Percentiles rank a stretch among this genome's conserved stretches.
phyloP scores from a whole-genome alignment of 2,113 vertebrate genomes.

The Alethe castanea region DNA sequence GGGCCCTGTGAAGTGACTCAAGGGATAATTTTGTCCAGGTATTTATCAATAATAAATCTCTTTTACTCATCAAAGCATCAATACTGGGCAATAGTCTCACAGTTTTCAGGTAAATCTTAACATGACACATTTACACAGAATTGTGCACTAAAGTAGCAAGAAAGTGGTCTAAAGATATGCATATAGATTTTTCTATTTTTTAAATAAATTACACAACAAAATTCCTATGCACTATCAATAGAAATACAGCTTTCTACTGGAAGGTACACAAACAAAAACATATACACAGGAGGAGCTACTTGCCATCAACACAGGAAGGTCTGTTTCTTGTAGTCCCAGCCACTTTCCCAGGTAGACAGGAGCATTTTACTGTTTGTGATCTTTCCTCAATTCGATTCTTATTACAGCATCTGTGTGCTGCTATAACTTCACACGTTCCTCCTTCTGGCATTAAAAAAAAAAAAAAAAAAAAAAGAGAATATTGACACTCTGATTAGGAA shows the following conservation, averaged over 20 bases:
- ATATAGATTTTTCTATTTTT: neutral
- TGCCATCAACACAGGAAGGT: constrained; percentile 97
- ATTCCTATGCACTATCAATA: neutral
- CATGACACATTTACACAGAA: neutral
- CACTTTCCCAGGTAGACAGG: constrained; percentile 98
- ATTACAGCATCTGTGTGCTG: constrained; percentile 98
- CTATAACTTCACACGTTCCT: constrained; percentile 98
- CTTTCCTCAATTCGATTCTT: constrained; percentile 99
- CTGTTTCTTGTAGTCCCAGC: constrained; percentile 97
- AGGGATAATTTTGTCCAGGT: neutral
- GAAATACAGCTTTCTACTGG: neutral
- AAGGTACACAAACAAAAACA: constrained; percentile 6
- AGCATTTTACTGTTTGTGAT: constrained; percentile 98
- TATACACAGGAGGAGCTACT: constrained; percentile 56
- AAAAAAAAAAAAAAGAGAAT: constrained; percentile 2
- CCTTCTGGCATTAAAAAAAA: constrained; percentile 82
- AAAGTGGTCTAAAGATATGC: neutral
- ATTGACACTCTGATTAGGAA: constrained; percentile 55
- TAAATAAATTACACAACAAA: neutral
- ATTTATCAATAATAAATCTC: neutral
- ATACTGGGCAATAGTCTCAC: neutral
- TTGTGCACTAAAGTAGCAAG: neutral
- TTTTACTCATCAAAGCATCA: neutral
- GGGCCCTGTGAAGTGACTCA: neutral
- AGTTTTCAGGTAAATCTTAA: neutral